Conservation (phyloP, 1,140 invertebrate species). For the Drosophila cardini region DNA sequence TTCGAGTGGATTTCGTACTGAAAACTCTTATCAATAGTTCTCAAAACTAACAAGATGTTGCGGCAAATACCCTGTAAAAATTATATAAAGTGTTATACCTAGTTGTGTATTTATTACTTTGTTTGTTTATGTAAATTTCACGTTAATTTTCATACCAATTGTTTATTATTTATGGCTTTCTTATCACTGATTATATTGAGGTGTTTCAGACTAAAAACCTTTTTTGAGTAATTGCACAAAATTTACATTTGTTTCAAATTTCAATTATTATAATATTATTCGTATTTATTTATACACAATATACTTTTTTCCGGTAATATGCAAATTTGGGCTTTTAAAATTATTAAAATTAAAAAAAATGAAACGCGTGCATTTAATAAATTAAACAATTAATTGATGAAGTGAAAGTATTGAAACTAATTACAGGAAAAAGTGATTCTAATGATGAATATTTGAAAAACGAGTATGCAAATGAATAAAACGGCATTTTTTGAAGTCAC, state of each 20-base stretch:
- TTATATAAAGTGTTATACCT: not conserved
- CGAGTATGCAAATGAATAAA: too few relatives aligned
- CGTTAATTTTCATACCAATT: too few relatives aligned
- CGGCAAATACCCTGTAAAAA: conserved; percentile 21
- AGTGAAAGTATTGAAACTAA: not conserved
- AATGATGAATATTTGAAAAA: not conserved
- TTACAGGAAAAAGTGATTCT: not conserved
- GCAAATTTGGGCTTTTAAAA: not conserved
- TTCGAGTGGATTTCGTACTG: conserved; percentile 45
- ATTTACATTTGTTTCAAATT: too few relatives aligned
- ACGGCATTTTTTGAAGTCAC: too few relatives aligned
- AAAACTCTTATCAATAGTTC: conserved; percentile 54
- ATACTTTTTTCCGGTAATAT: not conserved
- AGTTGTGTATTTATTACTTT: too few relatives aligned
- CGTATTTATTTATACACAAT: not conserved
- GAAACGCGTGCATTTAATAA: not conserved
- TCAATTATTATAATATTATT: too few relatives aligned
- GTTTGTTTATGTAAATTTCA: too few relatives aligned
- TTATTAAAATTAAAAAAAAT: not conserved
- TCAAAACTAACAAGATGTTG: not conserved
- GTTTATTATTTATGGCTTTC: too few relatives aligned
- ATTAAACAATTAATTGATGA: not conserved
- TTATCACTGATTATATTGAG: too few relatives aligned
- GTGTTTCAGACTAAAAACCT: too few relatives aligned
- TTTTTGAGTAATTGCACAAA: too few relatives aligned